These are phyloP conservation scores for Cosmia trapezina DNA, from an alignment of 2,888 invertebrate species.

Conservation along the genomic window DNA sequence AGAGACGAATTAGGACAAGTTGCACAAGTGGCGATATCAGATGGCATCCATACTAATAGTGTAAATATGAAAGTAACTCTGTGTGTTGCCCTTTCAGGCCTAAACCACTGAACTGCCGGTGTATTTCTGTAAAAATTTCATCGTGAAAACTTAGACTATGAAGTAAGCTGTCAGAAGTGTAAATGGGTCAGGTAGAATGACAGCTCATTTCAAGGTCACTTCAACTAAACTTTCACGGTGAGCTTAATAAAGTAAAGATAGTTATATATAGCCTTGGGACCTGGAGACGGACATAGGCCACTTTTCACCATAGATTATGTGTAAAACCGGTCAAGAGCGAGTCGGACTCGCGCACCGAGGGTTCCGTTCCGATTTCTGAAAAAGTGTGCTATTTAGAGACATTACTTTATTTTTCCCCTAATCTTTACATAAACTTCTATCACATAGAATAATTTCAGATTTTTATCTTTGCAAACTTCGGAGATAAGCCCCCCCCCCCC, in stretches of 20 bases:
- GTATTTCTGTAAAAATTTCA: neutral
- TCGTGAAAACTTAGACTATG: neutral
- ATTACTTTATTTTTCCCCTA: no score
- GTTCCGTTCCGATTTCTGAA: no score
- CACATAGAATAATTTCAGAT: no score
- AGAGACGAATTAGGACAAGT: neutral
- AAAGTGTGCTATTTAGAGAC: no score
- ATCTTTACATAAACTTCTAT: no score
- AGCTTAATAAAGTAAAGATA: neutral
- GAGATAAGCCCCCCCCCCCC: no score
- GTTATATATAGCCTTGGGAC: neutral
- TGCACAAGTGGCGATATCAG: conserved; percentile 15
- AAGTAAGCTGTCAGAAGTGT: neutral
- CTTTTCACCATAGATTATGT: neutral
- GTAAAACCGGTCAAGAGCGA: no score
- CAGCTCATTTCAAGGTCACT: neutral
- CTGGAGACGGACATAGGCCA: no score
- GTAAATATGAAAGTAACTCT: neutral
- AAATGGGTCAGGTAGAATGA: no score
- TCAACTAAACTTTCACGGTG: neutral
- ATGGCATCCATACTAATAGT: neutral
- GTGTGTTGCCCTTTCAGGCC: neutral
- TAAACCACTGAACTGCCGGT: neutral
- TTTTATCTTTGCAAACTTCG: no score
- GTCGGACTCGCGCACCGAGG: no score